Base-by-base conservation (phyloP, 2,888 invertebrate species). In the Apodemia zela region DNA sequence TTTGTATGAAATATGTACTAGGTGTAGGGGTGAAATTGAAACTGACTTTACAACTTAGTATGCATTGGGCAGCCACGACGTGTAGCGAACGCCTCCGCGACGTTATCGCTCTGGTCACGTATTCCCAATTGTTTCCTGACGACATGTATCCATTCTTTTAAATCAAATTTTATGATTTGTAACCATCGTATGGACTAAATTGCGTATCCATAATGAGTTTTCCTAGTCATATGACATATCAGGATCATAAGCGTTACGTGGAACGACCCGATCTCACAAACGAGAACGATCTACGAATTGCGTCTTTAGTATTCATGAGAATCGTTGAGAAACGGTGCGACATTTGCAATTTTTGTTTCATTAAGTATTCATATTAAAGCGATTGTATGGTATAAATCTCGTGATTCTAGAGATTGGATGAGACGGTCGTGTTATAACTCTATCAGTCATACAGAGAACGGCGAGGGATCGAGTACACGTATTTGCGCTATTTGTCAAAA, bases 341-440 rank as follows among this genome's bases (percentile, higher is more conserved):
- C 89, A 86, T 89, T 89, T 86, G 87, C 86, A 88, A 89, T 89
- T 89, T 89, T 90, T 89, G 88, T 88, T 85, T 88, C 87, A 88
- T 90, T 89, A 89, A 81, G 80, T 86, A 87, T 90, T 89, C 85
- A 87, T 85, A 83, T 84, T 82, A 85, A 82, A 84, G 82, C 82
- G 85, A 84, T 85, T 82, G 86, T 82, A 79, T 78, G 72, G 78
- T 79, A 84, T 82, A 84, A 84, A 83, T 85, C 81, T 73, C 72
- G 71, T 72, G 70, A 79, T 77, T 65, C 66, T 66, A 61, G 68
- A 65, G 66, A 66, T 74, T 73, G 70, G 64, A 69, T 69, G 66
- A 71, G 62, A 70, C 67, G 69, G 67, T 67, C 70, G 71, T 69
- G 75, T 77, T 76, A 78, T 78, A 77, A 74, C 72, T 59, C 71